Conservation (phyloP, 2,113 vertebrate species). For the Ivindomyrus marchei region DNA sequence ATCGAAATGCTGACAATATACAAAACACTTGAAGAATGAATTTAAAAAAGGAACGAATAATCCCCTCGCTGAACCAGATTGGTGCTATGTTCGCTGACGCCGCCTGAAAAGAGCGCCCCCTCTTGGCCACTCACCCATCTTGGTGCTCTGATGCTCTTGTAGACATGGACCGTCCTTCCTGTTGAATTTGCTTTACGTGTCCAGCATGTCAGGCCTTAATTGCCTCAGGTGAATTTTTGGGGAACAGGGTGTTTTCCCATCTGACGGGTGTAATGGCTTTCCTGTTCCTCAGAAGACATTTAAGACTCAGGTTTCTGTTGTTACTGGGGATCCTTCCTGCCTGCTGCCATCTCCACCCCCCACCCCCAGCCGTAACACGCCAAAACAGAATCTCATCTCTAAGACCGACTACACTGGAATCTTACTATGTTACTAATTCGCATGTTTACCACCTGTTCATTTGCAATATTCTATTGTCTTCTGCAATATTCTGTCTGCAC, state of each 20-base stretch:
- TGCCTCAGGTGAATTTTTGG: neutral
- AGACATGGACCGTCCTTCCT: neutral
- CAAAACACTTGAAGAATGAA: neutral
- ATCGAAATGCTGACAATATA: neutral
- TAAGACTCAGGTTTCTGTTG: neutral
- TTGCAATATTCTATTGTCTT: neutral
- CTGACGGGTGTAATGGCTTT: neutral
- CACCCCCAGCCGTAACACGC: neutral
- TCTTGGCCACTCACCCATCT: neutral
- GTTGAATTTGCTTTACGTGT: neutral
- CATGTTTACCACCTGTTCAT: neutral
- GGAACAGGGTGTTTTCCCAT: neutral
- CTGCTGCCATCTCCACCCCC: too few species aligned
- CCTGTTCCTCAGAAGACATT: neutral
- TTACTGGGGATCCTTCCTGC: too few species aligned
- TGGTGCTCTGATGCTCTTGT: neutral
- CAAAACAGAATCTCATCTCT: neutral
- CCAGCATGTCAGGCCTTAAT: neutral
- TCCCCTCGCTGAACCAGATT: neutral
- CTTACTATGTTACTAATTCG: neutral
- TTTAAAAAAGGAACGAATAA: neutral
- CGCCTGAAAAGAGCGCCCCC: neutral
- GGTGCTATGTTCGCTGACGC: neutral
- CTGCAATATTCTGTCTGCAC: neutral
- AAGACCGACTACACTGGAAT: neutral